Percentiles rank a stretch among this genome's conserved stretches.
Evolutionary conservation across 2,797 vertebrate genomes (phyloP).

Genomic region (Hippocampus kuda): DNA sequence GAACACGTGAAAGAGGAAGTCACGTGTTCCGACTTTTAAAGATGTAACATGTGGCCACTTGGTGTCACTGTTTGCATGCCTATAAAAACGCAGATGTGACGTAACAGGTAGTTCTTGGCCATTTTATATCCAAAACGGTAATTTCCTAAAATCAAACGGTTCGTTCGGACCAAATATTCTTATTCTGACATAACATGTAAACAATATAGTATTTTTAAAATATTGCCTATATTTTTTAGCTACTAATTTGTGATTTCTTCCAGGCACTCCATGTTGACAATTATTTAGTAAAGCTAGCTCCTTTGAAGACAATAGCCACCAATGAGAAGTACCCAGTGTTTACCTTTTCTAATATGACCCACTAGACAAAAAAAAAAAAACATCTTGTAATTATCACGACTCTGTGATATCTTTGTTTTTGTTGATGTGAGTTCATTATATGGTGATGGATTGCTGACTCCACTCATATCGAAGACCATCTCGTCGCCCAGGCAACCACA

Average conservation of each 20-base stretch:
- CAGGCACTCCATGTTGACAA: neutral
- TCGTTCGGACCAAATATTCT: neutral
- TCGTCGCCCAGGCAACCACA: conserved; percentile 50
- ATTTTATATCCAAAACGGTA: neutral
- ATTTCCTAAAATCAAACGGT: neutral
- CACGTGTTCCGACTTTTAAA: neutral
- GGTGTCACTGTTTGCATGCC: conserved; percentile 37
- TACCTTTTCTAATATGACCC: conserved; percentile 30
- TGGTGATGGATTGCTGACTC: conserved; percentile 46
- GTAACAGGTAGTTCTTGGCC: neutral
- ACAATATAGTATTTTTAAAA: neutral
- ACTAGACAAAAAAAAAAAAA: conserved; percentile 47
- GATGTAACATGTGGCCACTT: conserved; percentile 29
- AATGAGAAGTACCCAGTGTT: conserved; percentile 32
- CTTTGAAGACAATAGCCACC: conserved; percentile 44
- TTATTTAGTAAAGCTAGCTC: conserved; percentile 31
- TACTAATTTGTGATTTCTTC: neutral
- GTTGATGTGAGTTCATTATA: conserved; percentile 53
- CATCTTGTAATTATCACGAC: conserved; percentile 43
- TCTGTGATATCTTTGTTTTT: conserved; percentile 48
- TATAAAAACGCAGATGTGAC: conserved; percentile 8
- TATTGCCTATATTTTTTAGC: neutral
- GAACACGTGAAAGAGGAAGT: neutral
- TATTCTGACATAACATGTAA: too few species aligned
- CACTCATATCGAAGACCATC: conserved; percentile 24